Percentiles rank a stretch among this genome's conserved stretches.
Evolutionary conservation across 2,113 vertebrate genomes (phyloP).

Genomic region (Limanda limanda): DNA sequence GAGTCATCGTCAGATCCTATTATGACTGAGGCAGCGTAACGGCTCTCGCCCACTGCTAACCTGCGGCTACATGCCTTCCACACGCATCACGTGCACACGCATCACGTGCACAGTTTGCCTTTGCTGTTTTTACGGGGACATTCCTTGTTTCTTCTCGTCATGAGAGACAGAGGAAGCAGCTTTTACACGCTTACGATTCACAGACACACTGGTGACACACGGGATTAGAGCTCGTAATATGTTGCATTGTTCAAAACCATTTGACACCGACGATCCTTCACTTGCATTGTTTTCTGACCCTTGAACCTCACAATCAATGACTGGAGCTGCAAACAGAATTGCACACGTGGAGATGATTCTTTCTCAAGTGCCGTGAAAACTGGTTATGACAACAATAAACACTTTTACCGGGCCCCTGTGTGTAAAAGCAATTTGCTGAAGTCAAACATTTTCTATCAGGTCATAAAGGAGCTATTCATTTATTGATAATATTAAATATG

Average conservation of each 20-base stretch:
- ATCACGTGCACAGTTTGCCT: constrained; percentile 13
- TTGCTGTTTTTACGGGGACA: constrained; percentile 35
- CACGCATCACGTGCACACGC: constrained; percentile 36
- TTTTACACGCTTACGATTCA: constrained; percentile 41
- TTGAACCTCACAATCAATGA: background rate
- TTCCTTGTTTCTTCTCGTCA: background rate
- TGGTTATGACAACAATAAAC: no score
- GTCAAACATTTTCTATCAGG: no score
- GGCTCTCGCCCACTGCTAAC: constrained; percentile 73
- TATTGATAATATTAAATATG: no score
- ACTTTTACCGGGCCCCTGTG: no score
- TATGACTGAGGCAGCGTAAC: constrained; percentile 72
- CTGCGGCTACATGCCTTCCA: constrained; percentile 66
- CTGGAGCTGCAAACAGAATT: no score
- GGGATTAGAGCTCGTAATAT: constrained; percentile 27
- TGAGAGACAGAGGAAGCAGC: constrained; percentile 35
- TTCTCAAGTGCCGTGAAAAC: no score
- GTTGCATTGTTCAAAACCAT: background rate
- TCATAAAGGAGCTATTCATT: no score
- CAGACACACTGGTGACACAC: constrained; percentile 38
- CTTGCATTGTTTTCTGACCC: background rate
- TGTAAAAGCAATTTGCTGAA: no score
- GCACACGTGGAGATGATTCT: no score
- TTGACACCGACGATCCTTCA: background rate
- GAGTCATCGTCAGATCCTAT: constrained; percentile 76